Base-by-base conservation (phyloP, 2,113 vertebrate genomes). In the Boleophthalmus pectinirostris region DNA sequence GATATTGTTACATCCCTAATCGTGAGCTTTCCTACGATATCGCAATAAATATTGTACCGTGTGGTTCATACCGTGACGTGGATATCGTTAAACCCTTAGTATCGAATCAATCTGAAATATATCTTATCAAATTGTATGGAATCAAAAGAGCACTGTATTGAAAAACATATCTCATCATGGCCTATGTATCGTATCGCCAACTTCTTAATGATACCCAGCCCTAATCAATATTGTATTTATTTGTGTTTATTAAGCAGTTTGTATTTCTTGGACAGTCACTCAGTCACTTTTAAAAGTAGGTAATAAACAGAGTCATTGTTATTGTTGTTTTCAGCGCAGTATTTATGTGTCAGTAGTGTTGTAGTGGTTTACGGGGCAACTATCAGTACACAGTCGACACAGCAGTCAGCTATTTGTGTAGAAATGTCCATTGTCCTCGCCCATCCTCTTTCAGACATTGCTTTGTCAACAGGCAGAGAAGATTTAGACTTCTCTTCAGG, bases 371-470 rank as follows among this genome's bases (percentile, higher is more conserved):
- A n/a, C 45, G 16, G 45, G 70, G 72, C 69, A 20, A 54, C 61
- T 66, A 60, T 23, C 66, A 51, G 66, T 58, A 46, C 15, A 23
- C 60, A 60, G 75, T 74, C 57, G 63, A 66, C 75, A 45, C 53
- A 10, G 69, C 68, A 23, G 2, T 58, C 83, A 73, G 72, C 12
- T 58, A 72, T 75, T 56, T 69, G 66, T 56, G 2, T 69, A 67
- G 10, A 43, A 43, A 49, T 63, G 58, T 43, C 29, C 43, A 67
- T 65, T 69, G 43, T 66, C 45, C 33, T 13, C n/a, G 29, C 38
- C 77, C 43, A n/a, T 69, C 58, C 35, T 68, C 73, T 75, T 20
- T 85, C 57, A 89, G 85, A 82, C 69, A 77, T 72, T 72, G 68
- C 74, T 75, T 85, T 83, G 85, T 87, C 67, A n/a, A 12, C 69